A percentile compares a stretch with the other conserved stretches of the same genome.
Conservation (phyloP, 1,140 invertebrate genomes). For the Pentalonia nigronervosa region DNA sequence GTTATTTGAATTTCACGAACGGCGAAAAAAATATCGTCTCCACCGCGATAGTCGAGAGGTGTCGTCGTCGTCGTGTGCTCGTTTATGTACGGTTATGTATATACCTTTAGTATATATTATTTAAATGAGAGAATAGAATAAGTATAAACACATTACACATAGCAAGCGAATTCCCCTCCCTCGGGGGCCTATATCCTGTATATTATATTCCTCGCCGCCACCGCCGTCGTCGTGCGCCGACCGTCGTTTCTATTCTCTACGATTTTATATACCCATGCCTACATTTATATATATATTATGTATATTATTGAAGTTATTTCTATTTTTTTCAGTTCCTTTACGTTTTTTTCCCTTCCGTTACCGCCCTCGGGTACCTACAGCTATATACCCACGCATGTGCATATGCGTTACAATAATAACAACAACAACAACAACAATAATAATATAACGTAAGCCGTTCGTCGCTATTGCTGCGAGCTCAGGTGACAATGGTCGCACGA, state of each 20-base stretch:
- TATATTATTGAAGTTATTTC: neutral
- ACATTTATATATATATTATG: neutral
- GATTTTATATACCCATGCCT: neutral
- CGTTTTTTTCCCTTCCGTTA: neutral
- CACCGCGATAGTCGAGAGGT: neutral
- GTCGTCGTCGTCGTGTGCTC: slow-evolving; percentile 51
- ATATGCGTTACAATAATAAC: neutral
- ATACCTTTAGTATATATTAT: neutral
- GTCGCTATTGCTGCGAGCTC: neutral
- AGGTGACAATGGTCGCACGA: slow-evolving; percentile 54
- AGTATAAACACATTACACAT: neutral
- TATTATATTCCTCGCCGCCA: neutral
- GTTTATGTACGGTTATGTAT: neutral
- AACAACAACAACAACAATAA: neutral
- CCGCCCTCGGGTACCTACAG: too few species aligned
- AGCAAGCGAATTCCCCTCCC: neutral
- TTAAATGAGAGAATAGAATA: slow-evolving; percentile 41
- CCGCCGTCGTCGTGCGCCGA: neutral
- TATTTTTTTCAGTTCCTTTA: neutral
- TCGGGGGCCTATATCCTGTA: neutral
- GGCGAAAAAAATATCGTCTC: neutral
- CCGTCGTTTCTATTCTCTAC: neutral
- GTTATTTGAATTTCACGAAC: slow-evolving; percentile 49
- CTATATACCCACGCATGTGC: neutral
- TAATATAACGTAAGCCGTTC: neutral